Percentiles rank a stretch among this genome's conserved stretches.
These are phyloP conservation scores for Lathronympha strigana DNA, from an alignment of 2,888 invertebrate species.

Conservation along the genomic window DNA sequence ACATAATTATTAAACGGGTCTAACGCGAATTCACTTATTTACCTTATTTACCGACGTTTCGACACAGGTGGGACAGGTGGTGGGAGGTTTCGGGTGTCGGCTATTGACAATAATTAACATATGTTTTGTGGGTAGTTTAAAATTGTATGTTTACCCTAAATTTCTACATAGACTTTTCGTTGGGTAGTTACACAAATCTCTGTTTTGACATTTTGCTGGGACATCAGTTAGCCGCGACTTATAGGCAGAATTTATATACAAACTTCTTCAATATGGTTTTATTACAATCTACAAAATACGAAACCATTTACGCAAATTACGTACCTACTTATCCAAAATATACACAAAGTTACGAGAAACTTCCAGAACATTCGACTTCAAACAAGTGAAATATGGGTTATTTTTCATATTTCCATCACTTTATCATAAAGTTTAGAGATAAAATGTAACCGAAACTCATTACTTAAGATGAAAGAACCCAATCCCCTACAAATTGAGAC, in stretches of 20 bases:
- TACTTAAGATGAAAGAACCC: constrained; percentile 18
- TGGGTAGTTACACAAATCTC: no score
- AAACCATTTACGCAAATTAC: constrained; percentile 1
- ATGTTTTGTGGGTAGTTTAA: no score
- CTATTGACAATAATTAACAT: no score
- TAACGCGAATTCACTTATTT: no score
- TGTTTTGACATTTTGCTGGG: no score
- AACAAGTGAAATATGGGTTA: constrained; percentile 5
- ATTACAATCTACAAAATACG: background rate
- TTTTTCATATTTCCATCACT: constrained; percentile 14
- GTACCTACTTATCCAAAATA: constrained; percentile 1
- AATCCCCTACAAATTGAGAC: constrained; percentile 16
- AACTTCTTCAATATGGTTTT: background rate
- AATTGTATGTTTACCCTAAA: no score
- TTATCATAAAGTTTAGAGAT: constrained; percentile 20
- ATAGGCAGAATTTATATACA: background rate
- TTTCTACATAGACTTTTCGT: no score
- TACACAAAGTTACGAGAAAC: background rate
- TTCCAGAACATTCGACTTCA: constrained; percentile 10
- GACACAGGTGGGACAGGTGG: no score
- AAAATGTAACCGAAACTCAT: constrained; percentile 17
- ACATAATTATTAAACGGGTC: no score
- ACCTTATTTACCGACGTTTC: no score
- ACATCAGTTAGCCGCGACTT: no score
- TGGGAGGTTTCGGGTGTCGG: no score